A percentile compares a stretch with the other conserved stretches of the same genome.
These are phyloP conservation scores for Netelia melanura DNA, from an alignment of 2,888 invertebrate species.

Conservation along the genomic window DNA sequence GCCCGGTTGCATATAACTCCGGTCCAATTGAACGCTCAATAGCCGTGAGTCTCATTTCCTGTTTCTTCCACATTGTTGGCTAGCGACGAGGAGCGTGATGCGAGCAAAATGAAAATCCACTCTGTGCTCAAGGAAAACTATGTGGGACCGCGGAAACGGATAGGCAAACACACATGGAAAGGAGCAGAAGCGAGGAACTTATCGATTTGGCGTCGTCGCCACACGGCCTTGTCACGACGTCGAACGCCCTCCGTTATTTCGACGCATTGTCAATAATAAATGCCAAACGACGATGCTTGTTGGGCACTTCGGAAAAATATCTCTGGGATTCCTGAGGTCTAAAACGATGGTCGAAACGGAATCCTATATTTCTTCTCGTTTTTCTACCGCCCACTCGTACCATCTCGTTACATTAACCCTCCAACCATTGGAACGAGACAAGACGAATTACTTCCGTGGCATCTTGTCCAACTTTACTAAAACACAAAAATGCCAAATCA, in stretches of 20 bases:
- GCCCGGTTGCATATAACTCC: background rate
- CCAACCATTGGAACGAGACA: background rate
- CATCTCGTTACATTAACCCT: background rate
- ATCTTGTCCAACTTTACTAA: background rate
- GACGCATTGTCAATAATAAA: slow-evolving; percentile 65
- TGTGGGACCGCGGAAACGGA: slow-evolving; percentile 1
- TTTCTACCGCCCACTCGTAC: background rate
- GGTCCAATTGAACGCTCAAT: background rate
- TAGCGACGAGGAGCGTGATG: background rate
- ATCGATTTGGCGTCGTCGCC: slow-evolving; percentile 61
- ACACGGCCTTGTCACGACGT: slow-evolving; percentile 62
- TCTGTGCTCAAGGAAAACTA: slow-evolving; percentile 14
- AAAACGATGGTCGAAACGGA: slow-evolving; percentile 7
- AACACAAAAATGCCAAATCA: background rate
- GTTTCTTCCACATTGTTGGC: slow-evolving; percentile 7
- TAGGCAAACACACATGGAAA: background rate
- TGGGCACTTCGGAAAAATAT: slow-evolving; percentile 19
- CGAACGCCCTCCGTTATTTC: slow-evolving; percentile 56
- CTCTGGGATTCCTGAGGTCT: background rate
- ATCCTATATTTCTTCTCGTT: background rate
- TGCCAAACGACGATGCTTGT: slow-evolving; percentile 29
- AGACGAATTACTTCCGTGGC: background rate
- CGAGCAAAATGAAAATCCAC: background rate
- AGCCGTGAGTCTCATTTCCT: background rate
- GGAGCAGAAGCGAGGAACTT: slow-evolving; percentile 51